These are phyloP conservation scores for Schizaphis graminum DNA, from an alignment of 2,888 invertebrate genomes.

Conservation along the genomic window DNA sequence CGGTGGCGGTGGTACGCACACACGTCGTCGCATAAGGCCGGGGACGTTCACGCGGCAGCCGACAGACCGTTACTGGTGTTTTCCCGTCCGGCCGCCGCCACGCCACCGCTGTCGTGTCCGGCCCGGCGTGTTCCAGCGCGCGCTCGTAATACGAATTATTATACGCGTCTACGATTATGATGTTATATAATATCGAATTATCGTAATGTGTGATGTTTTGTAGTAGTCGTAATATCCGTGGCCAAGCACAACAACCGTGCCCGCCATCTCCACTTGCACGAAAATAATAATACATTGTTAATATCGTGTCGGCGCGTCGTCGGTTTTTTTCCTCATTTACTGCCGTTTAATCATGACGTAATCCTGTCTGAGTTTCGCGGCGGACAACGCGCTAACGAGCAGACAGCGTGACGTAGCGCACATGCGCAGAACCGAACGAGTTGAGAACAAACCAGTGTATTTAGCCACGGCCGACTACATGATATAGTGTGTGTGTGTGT, in stretches of 20 bases:
- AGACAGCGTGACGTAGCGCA: not conserved
- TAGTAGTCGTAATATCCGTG: not conserved
- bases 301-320: too few relatives aligned
- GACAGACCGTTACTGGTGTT: conserved; percentile 65
- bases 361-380: not conserved
- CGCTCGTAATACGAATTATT: not conserved
- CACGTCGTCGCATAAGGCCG: not conserved
- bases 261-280: not conserved
- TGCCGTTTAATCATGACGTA: not conserved
- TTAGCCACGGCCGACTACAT: not conserved
- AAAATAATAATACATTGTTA: not conserved
- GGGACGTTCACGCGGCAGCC: conserved; percentile 62
- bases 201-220: not conserved
- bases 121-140: not conserved
- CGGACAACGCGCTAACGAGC: not conserved
- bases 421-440: not conserved
- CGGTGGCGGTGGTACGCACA: conserved; percentile 32
- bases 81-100: conserved; percentile 53
- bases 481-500: too few relatives aligned
- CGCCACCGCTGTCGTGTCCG: not conserved
- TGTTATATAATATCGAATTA: not conserved
- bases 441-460: not conserved
- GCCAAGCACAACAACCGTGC: not conserved
- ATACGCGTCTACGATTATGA: not conserved
- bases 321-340: too few relatives aligned